Conservation (phyloP, 2,888 invertebrate species). For the Pristionchus arcanus region DNA sequence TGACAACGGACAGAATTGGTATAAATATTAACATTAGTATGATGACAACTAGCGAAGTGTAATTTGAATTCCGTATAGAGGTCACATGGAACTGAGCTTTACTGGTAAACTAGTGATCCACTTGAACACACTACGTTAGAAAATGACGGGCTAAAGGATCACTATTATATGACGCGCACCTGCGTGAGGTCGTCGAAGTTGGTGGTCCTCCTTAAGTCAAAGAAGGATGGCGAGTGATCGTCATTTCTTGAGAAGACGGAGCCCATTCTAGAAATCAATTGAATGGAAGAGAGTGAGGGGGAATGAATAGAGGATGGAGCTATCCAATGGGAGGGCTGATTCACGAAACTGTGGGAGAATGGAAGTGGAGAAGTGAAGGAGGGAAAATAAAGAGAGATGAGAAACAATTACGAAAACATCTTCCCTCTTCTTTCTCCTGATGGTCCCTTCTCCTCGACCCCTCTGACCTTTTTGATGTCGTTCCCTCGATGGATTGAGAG, state of each 20-base stretch:
- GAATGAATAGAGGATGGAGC: background rate
- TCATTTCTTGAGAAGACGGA: background rate
- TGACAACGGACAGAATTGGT: too few species aligned
- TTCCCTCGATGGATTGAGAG: too few species aligned
- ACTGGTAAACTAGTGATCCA: too few species aligned
- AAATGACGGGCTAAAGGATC: too few species aligned
- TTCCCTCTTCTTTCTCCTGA: too few species aligned
- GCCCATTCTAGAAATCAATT: background rate
- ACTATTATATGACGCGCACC: background rate
- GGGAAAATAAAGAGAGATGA: background rate
- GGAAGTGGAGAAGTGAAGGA: background rate
- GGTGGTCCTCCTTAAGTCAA: background rate
- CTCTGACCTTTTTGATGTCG: too few species aligned
- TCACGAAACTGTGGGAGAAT: constrained; percentile 16
- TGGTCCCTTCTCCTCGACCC: too few species aligned
- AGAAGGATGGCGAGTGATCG: background rate
- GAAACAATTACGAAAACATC: background rate
- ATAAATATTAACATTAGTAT: too few species aligned
- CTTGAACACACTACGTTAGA: too few species aligned
- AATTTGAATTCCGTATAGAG: too few species aligned
- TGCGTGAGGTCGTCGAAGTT: background rate
- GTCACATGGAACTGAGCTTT: too few species aligned
- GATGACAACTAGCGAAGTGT: too few species aligned
- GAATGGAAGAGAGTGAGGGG: background rate
- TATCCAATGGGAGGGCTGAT: background rate